Base-by-base conservation (phyloP, 1,140 invertebrate species). In the Protaetia brevitarsis region DNA sequence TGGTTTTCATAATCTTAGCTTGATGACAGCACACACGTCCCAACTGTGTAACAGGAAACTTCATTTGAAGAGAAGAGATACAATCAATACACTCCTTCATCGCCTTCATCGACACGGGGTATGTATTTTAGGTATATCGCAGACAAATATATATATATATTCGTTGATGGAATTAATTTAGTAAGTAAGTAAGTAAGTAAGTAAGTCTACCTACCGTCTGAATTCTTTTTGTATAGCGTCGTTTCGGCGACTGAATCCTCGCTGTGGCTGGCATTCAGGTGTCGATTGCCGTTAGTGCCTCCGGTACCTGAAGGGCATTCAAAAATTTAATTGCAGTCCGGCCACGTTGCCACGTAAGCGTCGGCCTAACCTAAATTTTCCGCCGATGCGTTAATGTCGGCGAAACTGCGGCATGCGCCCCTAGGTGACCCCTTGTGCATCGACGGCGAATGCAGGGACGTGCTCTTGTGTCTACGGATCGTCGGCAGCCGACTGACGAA, bases 401-500 rank as follows among this genome's bases (percentile, higher is more conserved):
- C 82, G 68, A 87, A 86, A 73, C 84, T 84, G 71, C 84, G 82
- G 1, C 80, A 72, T 34, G 84, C 78, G 34, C 76, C 72, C 8
- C 65, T 77, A 68, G 80, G 74, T 76, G 81, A 74, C 68, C 80
- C 81, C 74, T 84, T 81, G 78, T 86, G 81, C 71, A 87, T 79
- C 69, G 88, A 83, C 63, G 89, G 87, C 57, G 85, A 86, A 74
- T 88, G 87, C 68, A 89, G 84, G 36, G 87, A 87, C 65, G 88
- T 86, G 74, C 87, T 88, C 79, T 91, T 90, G 82, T 92, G 88
- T 10, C 91, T 84, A 57, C 91, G 84, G 76, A 94, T 93, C 31
- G 92, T 94, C 65, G 92, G 92, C 77, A 94, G 82, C 66, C 92
- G 87, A 73, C 90, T 91, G 73, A 94, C 92, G 80, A 94, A 94